Percentiles rank a stretch among this genome's conserved stretches.
Conservation (phyloP, 1,140 invertebrate genomes). For the Pollicipes pollicipes region DNA sequence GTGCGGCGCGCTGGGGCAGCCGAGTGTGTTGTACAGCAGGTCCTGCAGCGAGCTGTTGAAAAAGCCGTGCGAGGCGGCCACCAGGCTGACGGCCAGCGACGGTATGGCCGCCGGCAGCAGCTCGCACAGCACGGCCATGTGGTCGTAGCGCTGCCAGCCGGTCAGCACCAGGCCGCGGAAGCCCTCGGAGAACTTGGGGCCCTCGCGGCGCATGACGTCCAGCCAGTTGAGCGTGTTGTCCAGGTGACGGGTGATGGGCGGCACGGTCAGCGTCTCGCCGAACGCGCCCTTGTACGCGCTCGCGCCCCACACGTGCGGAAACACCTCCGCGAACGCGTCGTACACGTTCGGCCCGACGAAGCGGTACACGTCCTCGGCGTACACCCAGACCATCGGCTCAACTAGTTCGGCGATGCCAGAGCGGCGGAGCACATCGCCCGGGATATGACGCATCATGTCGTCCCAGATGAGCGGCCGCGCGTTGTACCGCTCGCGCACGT, state of each 20-base stretch:
- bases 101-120: slow-evolving; percentile 68
- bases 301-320: slow-evolving; percentile 79
- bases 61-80: slow-evolving; percentile 38
- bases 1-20: slow-evolving; percentile 28
- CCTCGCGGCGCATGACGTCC: slow-evolving; percentile 37
- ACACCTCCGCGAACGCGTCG: slow-evolving; percentile 62
- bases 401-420: slow-evolving; percentile 52
- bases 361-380: slow-evolving; percentile 40
- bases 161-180: slow-evolving; percentile 32
- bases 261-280: slow-evolving; percentile 44
- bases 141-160: slow-evolving; percentile 70
- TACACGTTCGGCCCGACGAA: slow-evolving; percentile 41
- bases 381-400: slow-evolving; percentile 75
- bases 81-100: slow-evolving; percentile 43
- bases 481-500: slow-evolving; percentile 27
- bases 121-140: slow-evolving; percentile 83
- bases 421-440: slow-evolving; percentile 29
- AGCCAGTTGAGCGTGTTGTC: slow-evolving; percentile 57
- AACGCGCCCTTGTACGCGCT: slow-evolving; percentile 63
- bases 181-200: slow-evolving; percentile 36
- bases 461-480: slow-evolving; percentile 71
- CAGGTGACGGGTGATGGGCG: slow-evolving; percentile 41
- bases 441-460: slow-evolving; percentile 68
- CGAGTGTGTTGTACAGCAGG: slow-evolving; percentile 34
- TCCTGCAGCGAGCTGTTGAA: slow-evolving; percentile 37